A percentile compares a stretch with the other conserved stretches of the same genome.
phyloP scores from a whole-genome alignment of 2,113 vertebrate species.

The Melanocharis versteri region DNA sequence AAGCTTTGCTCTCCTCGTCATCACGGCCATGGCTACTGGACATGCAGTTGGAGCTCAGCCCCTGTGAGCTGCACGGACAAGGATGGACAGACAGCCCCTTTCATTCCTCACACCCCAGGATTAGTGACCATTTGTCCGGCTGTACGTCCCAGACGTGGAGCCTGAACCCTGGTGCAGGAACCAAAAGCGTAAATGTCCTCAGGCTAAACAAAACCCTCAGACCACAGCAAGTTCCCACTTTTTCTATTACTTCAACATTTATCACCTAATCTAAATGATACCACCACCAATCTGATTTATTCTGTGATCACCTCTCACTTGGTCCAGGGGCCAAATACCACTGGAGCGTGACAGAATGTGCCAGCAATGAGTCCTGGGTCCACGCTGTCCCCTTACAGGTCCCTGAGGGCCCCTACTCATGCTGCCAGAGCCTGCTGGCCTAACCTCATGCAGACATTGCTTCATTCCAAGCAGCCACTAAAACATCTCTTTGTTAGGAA shows the following conservation, averaged over 20 bases:
- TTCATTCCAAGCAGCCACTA: constrained; percentile 14
- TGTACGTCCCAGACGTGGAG: neutral
- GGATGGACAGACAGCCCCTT: neutral
- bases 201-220: neutral
- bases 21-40: neutral
- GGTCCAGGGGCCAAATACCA: neutral
- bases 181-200: neutral
- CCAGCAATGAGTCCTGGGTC: neutral
- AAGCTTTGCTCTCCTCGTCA: neutral
- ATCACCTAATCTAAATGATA: neutral
- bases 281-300: neutral
- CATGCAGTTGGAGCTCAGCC: neutral
- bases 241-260: neutral
- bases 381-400: neutral
- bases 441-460: constrained; percentile 37
- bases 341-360: constrained; percentile 4
- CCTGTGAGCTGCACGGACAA: neutral
- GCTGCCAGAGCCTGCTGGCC: neutral
- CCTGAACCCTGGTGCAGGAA: neutral
- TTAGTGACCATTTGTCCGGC: neutral
- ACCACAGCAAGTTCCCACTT: neutral
- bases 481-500: constrained; percentile 47
- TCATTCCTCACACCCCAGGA: neutral
- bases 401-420: neutral
- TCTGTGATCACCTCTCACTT: neutral